Conservation (phyloP, 1,140 invertebrate species). For the Aradophagus sp. region DNA sequence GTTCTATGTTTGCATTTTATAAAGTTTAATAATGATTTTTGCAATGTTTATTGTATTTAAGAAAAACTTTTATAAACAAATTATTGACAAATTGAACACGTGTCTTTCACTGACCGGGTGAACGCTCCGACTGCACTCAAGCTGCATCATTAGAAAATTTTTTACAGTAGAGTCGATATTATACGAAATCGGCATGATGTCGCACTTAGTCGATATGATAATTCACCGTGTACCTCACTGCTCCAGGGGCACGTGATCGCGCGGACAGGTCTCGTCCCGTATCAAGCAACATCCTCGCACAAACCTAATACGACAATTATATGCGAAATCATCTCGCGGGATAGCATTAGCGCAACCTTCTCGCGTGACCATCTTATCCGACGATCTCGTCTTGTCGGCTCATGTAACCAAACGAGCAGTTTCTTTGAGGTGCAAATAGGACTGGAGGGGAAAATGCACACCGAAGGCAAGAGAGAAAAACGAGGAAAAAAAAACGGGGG, state of each 20-base stretch:
- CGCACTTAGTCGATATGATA: slow-evolving; percentile 50
- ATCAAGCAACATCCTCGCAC: slow-evolving; percentile 23
- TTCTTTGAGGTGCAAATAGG: slow-evolving; percentile 25
- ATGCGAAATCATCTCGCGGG: slow-evolving; percentile 55
- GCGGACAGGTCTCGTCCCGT: slow-evolving; percentile 30
- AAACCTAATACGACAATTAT: slow-evolving; percentile 50
- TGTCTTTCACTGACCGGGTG: too few species aligned
- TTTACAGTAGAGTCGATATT: slow-evolving; percentile 34
- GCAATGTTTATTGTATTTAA: too few species aligned
- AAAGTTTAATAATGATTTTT: too few species aligned
- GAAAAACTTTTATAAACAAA: too few species aligned
- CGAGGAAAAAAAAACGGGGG: neutral
- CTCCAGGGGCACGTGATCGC: slow-evolving; percentile 38
- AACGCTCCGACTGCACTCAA: too few species aligned
- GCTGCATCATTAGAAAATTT: too few species aligned
- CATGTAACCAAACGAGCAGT: slow-evolving; percentile 43
- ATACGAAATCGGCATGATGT: slow-evolving; percentile 44
- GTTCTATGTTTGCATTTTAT: too few species aligned
- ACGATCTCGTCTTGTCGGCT: slow-evolving; percentile 45
- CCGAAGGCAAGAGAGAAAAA: slow-evolving; percentile 9
- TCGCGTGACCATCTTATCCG: slow-evolving; percentile 59
- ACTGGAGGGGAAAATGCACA: too few species aligned
- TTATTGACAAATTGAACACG: too few species aligned
- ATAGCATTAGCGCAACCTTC: slow-evolving; percentile 51
- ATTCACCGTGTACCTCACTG: slow-evolving; percentile 34